phyloP scores from a whole-genome alignment of 2,113 vertebrate genomes.

The Lepidothrix coronata region DNA sequence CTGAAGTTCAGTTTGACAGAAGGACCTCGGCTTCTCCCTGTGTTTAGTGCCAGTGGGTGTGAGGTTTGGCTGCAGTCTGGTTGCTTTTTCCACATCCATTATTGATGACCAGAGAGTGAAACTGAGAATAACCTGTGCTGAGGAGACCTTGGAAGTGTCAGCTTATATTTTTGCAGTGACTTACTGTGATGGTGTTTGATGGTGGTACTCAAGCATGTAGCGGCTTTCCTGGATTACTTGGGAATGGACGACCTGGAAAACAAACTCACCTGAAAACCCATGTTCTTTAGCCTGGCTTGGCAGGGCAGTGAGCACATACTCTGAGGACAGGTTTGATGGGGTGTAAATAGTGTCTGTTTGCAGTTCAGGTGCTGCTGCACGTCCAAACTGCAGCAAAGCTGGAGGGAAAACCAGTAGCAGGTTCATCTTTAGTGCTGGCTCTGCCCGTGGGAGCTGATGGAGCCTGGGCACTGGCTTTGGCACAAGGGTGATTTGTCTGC shows the following conservation, averaged over 20 bases:
- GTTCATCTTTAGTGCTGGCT: background rate
- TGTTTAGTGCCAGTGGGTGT: background rate
- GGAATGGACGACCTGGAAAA: background rate
- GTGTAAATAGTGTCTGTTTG: background rate
- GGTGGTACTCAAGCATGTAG: background rate
- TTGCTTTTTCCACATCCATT: background rate
- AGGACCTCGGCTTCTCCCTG: background rate
- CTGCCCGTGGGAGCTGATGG: background rate
- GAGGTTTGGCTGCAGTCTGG: background rate
- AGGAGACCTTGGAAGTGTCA: background rate
- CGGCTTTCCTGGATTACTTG: background rate
- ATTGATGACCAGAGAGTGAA: background rate
- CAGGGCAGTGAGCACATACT: background rate
- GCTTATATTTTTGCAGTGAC: background rate
- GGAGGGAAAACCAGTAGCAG: accelerated
- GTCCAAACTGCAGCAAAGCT: accelerated
- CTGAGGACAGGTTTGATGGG: background rate
- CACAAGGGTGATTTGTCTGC: background rate
- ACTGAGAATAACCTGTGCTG: background rate
- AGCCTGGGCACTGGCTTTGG: accelerated
- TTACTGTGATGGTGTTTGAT: background rate
- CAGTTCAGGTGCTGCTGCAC: background rate
- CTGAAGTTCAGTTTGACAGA: background rate
- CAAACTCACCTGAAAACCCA: background rate
- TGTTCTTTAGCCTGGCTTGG: no score